Base-by-base conservation (phyloP, 2,113 vertebrate species). In the Osmerus eperlanus region DNA sequence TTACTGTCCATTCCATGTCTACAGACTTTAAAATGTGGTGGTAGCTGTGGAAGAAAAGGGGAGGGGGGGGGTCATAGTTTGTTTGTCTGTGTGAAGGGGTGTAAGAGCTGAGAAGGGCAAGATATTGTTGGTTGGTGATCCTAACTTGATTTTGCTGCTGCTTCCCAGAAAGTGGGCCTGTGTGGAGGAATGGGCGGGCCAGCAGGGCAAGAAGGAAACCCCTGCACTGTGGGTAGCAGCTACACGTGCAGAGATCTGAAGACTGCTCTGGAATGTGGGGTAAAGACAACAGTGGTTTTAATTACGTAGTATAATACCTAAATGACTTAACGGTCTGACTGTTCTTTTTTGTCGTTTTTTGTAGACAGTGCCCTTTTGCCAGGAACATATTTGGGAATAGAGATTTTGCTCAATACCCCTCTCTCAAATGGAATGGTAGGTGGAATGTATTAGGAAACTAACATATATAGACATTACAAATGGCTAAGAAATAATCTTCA, bases 181-280 rank as follows among this genome's bases (percentile, higher is more conserved):
- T 94, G 93, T 53, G 9, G 52, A 13, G 59, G 2, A 3, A 13
- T 61, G 29, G 28, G 0, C 0, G 0, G 19, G 47, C 79, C 74
- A 23, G n/a, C 68, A 6, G 0, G 1, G 4, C 3, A 36, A 0
- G 19, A 63, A 28, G 19, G 79, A 65, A 84, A 93, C 56, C 88
- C 87, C n/a, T 98, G 95, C 32, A 79, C 85, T 54, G 70, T 86
- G 58, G 87, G 84, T 0, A 71, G 83, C 0, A 1, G 51, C 1
- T 92, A 94, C 86, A 93, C 91, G 89, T 91, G 93, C 89, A 91
- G 82, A 61, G 87, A 92, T 74, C 18, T 83, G 0, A 75, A 75
- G 53, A 90, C 87, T 0, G 88, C 93, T 1, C 13, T 41, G 59
- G 77, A 59, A 19, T 94, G 93, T 84, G 87, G 93, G 83, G 96